Percentiles rank a stretch among this genome's conserved stretches.
Evolutionary conservation across 2,888 invertebrate genomes (phyloP).

Genomic region (Drosophila melanosoma): DNA sequence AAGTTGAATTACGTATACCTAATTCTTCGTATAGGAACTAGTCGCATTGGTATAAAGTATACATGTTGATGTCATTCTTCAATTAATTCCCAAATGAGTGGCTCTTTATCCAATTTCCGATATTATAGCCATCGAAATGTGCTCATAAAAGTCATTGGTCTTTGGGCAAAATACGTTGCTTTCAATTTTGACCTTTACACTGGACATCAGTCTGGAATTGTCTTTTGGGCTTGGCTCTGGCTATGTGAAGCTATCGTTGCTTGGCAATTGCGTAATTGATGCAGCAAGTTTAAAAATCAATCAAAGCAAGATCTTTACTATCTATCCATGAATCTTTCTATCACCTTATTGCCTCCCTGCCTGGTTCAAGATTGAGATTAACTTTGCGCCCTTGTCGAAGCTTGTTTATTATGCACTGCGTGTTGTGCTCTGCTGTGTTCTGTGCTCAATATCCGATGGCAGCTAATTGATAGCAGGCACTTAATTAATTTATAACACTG

Average conservation of each 20-base stretch:
- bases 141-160: background rate
- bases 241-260: background rate
- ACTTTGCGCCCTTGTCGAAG: slow-evolving; percentile 7
- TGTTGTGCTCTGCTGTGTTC: slow-evolving; percentile 38
- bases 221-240: background rate
- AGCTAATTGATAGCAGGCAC: slow-evolving; percentile 64
- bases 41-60: background rate
- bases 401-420: slow-evolving; percentile 26
- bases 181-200: slow-evolving; percentile 33
- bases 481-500: slow-evolving; percentile 59
- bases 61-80: slow-evolving; percentile 45
- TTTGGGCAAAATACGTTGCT: background rate
- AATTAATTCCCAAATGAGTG: slow-evolving; percentile 13
- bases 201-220: background rate
- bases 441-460: slow-evolving; percentile 56
- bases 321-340: background rate
- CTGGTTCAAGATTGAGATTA: slow-evolving; percentile 24
- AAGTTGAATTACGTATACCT: background rate
- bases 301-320: slow-evolving; percentile 51
- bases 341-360: slow-evolving; percentile 24
- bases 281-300: slow-evolving; percentile 50
- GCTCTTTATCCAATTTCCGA: background rate
- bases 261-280: slow-evolving; percentile 60
- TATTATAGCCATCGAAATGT: slow-evolving; percentile 9
- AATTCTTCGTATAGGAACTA: background rate